These are phyloP conservation scores for Hemitrygon akajei DNA, from an alignment of 2,797 vertebrate species.

Conservation along the genomic window DNA sequence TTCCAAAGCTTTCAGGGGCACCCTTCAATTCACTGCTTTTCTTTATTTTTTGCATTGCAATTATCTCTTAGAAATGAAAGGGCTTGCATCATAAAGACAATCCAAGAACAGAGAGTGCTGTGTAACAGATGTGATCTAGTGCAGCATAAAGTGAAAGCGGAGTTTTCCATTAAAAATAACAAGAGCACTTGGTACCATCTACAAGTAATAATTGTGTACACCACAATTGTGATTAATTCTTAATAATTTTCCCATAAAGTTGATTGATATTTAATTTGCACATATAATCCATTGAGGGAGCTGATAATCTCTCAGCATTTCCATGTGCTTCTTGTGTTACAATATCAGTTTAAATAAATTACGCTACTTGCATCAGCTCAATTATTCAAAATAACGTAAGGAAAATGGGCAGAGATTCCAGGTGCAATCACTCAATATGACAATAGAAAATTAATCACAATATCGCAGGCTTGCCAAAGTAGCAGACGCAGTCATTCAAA, in stretches of 20 bases:
- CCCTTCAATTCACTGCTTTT: background rate
- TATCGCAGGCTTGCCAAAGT: constrained; percentile 9
- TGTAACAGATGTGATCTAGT: background rate
- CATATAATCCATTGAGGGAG: background rate
- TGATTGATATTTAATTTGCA: constrained; percentile 10
- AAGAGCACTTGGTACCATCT: background rate
- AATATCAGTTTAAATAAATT: constrained; percentile 34
- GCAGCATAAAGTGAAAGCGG: background rate
- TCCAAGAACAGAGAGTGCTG: background rate
- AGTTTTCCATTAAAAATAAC: background rate
- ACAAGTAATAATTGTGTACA: too few species aligned
- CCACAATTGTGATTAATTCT: constrained; percentile 25
- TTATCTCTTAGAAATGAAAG: constrained; percentile 10
- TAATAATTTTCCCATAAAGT: constrained; percentile 21
- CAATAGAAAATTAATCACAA: constrained; percentile 37
- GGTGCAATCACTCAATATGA: constrained; percentile 35
- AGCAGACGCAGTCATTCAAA: constrained; percentile 29
- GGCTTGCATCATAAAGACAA: background rate
- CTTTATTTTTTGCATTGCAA: background rate
- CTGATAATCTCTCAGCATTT: constrained; percentile 19
- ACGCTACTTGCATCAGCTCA: constrained; percentile 17
- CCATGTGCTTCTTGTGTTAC: background rate
- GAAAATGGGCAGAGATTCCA: constrained; percentile 32
- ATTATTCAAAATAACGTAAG: constrained; percentile 19
- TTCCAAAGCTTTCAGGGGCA: background rate